A percentile compares a stretch with the other conserved stretches of the same genome.
These are phyloP conservation scores for Teleogryllus occipitalis DNA, from an alignment of 1,140 invertebrate species.

Conservation along the genomic window DNA sequence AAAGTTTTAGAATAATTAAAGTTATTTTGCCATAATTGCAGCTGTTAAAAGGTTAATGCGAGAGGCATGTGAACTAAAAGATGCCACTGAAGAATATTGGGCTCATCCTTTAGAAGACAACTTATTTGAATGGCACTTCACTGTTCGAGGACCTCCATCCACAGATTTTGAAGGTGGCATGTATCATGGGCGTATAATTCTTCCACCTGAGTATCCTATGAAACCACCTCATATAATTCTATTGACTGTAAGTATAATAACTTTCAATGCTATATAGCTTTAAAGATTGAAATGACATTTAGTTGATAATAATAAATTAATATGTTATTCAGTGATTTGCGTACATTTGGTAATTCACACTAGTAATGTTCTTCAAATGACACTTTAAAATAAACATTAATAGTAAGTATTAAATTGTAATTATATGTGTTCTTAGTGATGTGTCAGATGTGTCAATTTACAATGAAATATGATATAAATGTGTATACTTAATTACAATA, in stretches of 20 bases:
- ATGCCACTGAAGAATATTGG: conserved; percentile 83
- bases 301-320: too few species aligned
- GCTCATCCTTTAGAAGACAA: conserved; percentile 91
- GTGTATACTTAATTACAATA: too few species aligned
- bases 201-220: conserved; percentile 93
- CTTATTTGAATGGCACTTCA: conserved; percentile 98
- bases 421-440: too few species aligned
- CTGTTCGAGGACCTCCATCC: conserved; percentile 75
- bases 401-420: too few species aligned
- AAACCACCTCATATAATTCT: conserved; percentile 94
- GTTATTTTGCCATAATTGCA: conserved; percentile 33
- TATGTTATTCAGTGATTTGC: too few species aligned
- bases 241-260: conserved; percentile 56
- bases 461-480: too few species aligned
- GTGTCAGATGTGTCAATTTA: too few species aligned
- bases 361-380: too few species aligned
- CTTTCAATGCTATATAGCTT: not conserved
- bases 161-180: conserved; percentile 84
- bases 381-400: too few species aligned
- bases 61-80: conserved; percentile 78
- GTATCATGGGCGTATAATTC: conserved; percentile 85
- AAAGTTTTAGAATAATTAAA: not conserved
- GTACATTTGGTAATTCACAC: too few species aligned
- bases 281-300: not conserved
- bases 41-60: conserved; percentile 91